phyloP scores from a whole-genome alignment of 2,888 invertebrate genomes.

The Sycophila texana region DNA sequence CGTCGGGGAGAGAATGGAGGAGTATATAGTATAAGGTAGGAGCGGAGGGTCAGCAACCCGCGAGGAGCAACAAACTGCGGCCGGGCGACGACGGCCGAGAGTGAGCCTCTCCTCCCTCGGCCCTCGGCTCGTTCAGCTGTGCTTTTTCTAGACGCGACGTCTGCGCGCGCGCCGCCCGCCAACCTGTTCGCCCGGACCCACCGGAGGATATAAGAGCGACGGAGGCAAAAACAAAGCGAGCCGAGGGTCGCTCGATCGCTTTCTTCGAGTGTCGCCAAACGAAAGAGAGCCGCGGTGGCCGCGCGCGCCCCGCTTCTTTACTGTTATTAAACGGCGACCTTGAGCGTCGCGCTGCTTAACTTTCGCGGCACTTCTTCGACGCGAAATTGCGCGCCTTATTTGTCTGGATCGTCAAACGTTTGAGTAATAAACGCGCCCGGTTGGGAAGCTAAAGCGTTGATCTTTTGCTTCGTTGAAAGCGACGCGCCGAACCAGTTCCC shows the following conservation, averaged over 20 bases:
- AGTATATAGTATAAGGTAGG: not conserved
- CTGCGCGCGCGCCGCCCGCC: constrained; percentile 21
- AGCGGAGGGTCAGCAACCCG: constrained; percentile 56
- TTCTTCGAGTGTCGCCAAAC: not conserved
- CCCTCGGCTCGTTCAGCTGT: constrained; percentile 19
- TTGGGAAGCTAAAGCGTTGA: too few species aligned
- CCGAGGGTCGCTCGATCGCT: not conserved
- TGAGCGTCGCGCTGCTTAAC: too few species aligned
- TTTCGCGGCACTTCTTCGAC: too few species aligned
- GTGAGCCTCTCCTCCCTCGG: not conserved
- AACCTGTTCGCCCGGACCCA: constrained; percentile 43
- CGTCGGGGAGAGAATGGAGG: constrained; percentile 1
- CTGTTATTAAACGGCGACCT: too few species aligned
- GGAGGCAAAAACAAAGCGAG: not conserved
- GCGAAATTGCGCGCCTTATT: too few species aligned
- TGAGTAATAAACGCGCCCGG: too few species aligned
- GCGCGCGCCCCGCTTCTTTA: not conserved
- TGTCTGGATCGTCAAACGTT: too few species aligned
- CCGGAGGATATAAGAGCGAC: not conserved
- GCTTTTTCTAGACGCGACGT: constrained; percentile 51
- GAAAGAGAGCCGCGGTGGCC: not conserved
- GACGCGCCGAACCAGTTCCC: too few species aligned
- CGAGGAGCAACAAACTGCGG: constrained; percentile 58
- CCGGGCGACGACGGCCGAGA: constrained; percentile 37
- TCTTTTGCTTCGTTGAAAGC: too few species aligned